Base-by-base conservation (phyloP, 2,888 invertebrate genomes). In the Cephonodes hylas region DNA sequence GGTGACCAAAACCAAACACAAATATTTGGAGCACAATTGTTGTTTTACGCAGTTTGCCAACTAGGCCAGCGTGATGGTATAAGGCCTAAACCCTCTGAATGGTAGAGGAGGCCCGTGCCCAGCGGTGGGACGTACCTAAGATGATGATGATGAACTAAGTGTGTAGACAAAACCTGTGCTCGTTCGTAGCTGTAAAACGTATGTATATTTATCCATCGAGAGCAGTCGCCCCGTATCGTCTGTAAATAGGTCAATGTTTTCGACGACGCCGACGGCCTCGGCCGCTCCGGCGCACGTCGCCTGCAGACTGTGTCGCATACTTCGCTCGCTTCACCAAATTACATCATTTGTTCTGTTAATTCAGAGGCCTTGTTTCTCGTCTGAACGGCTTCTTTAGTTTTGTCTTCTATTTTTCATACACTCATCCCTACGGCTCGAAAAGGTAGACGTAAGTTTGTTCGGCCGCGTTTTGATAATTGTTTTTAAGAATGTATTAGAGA, bases 211-310 rank as follows among this genome's bases (percentile, higher is more conserved):
- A 53, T 53, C 18, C 48, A 60, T 53, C 48, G 42, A 38, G 25
- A 61, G 48, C 68, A 63, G 69, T 76, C 76, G 76, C 77, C 65
- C 72, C 75, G 73, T 71, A 74, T 73, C 70, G 44, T 18, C 61
- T 18, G 72, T 74, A 76, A 75, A 76, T 77, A 75, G 79, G 76
- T 78, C 80, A 80, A 80, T 80, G 78, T 78, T 75, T 72, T 70
- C 72, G 70, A 67, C 63, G 69, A 70, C 64, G 63, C 63, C 67
- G 62, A 58, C 67, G 79, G 70, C 78, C 79, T 79, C 75, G 74
- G 42, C 6, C 53, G 63, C 65, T 60, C 64, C 58, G 63, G 58
- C 66, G 65, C 65, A 62, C 44, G 48, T 60, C 58, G 57, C 63
- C 67, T 68, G 38, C 10, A n/a, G n/a, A n/a, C 38, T n/a, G 68